phyloP scores from a whole-genome alignment of 1,140 invertebrate species.

The Maniola jurtina region DNA sequence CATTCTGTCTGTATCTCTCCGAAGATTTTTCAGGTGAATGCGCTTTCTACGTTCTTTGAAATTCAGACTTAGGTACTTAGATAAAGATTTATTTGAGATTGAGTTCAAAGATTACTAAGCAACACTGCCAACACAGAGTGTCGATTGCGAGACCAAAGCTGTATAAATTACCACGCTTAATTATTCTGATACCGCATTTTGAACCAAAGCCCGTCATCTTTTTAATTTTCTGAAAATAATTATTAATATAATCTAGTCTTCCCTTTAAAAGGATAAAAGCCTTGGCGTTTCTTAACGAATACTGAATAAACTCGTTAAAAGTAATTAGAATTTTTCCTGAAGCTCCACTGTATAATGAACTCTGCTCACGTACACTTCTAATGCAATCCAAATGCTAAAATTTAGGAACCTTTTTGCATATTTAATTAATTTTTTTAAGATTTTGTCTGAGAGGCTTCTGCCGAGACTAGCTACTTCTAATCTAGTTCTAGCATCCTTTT shows the following conservation, averaged over 20 bases:
- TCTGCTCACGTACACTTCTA: constrained; percentile 70
- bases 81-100: too few relatives aligned
- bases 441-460: not conserved
- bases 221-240: constrained; percentile 7
- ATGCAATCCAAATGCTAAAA: constrained; percentile 70
- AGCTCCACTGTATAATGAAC: constrained; percentile 58
- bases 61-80: too few relatives aligned
- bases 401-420: constrained; percentile 58
- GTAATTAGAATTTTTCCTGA: constrained; percentile 6
- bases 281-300: constrained; percentile 6
- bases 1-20: too few relatives aligned
- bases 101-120: too few relatives aligned
- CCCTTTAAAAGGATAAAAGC: constrained; percentile 9
- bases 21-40: too few relatives aligned
- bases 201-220: not conserved
- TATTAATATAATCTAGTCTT: constrained; percentile 8
- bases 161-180: too few relatives aligned
- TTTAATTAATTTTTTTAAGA: constrained; percentile 23
- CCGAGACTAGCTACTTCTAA: too few relatives aligned
- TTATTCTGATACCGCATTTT: not conserved
- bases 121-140: too few relatives aligned
- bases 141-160: too few relatives aligned
- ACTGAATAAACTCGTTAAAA: constrained; percentile 11
- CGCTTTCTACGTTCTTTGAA: too few relatives aligned
- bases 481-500: too few relatives aligned